Evolutionary conservation across 2,888 invertebrate species (phyloP).

Genomic region (Autographa pulchrina): DNA sequence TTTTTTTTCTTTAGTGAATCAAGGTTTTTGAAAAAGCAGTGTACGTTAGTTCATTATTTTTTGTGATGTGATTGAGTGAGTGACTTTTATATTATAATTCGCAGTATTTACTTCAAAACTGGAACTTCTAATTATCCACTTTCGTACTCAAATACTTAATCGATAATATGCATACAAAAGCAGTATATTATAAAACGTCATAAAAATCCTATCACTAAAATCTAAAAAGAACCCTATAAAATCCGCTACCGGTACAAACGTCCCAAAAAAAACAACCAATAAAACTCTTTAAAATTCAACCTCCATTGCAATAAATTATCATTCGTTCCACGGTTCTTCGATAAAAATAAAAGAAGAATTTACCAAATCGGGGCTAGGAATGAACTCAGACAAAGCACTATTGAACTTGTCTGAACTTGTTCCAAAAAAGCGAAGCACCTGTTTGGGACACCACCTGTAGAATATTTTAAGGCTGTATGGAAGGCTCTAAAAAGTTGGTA

Average conservation of each 20-base stretch:
- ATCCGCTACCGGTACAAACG: constrained; percentile 44
- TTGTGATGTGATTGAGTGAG: too few relatives aligned
- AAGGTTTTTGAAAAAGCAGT: too few relatives aligned
- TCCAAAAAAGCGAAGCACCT: constrained; percentile 73
- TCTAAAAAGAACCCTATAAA: constrained; percentile 25
- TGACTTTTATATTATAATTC: too few relatives aligned
- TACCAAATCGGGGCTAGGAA: constrained; percentile 76
- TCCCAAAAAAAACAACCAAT: constrained; percentile 36
- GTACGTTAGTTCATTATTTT: too few relatives aligned
- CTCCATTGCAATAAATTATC: constrained; percentile 78
- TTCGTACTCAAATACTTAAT: too few relatives aligned
- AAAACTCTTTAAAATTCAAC: constrained; percentile 66
- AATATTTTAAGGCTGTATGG: constrained; percentile 72
- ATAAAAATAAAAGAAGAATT: constrained; percentile 69
- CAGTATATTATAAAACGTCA: background rate
- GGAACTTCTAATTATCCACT: too few relatives aligned
- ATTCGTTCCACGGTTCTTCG: constrained; percentile 69
- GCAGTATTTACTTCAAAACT: too few relatives aligned
- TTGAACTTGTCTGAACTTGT: constrained; percentile 85
- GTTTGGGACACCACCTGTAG: constrained; percentile 84
- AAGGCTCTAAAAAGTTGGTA: constrained; percentile 42
- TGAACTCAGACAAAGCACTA: constrained; percentile 78
- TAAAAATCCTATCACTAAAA: constrained; percentile 2
- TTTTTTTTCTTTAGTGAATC: background rate
- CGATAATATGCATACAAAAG: background rate